Evolutionary conservation across 1,140 invertebrate species (phyloP), one percentile per base, ranked within the genome.

Genomic region (Heliconius himera): DNA sequence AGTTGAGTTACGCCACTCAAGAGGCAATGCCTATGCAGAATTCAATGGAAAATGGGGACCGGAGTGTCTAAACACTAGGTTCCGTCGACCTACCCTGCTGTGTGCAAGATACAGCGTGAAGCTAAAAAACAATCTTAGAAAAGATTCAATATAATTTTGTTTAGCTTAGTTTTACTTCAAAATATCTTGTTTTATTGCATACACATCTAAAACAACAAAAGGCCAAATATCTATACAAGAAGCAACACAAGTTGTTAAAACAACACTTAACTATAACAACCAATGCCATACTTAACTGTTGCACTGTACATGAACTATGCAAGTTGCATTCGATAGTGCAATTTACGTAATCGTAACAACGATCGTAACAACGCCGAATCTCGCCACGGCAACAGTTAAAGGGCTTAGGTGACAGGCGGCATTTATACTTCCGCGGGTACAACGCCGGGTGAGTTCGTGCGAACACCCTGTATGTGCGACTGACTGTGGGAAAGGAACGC

Each of bases 381-480:
- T 86, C 83, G 87, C 85, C 87, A 86, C 87, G 82, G 81, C 82
- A 83, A 82, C 83, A 83, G 85, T 88, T 89, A 91, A 92, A 91
- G 91, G 92, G 85, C 90, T 88, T 87, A 90, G 92, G 92, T 93
- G 90, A 93, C 90, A 88, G 84, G 85, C 91, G 84, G 85, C 90
- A 88, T 91, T 91, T 92, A 89, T 90, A 91, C 92, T 93, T 93
- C 92, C 91, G 91, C 86, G 89, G 89, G 89, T 89, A 88, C 87
- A 88, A 87, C 84, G 89, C 85, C 89, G 83, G 90, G 90, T 90
- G 90, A 93, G 78, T 91, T 92, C 92, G 92, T 93, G 84, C 86
- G 86, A 90, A 90, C 91, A 91, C 91, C 90, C 91, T 89, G 90
- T 92, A 88, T 90, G 87, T 90, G 89, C 84, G 89, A 91, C 90